phyloP scores from a whole-genome alignment of 2,888 invertebrate genomes.

The Rotaria magnacalcarata region DNA sequence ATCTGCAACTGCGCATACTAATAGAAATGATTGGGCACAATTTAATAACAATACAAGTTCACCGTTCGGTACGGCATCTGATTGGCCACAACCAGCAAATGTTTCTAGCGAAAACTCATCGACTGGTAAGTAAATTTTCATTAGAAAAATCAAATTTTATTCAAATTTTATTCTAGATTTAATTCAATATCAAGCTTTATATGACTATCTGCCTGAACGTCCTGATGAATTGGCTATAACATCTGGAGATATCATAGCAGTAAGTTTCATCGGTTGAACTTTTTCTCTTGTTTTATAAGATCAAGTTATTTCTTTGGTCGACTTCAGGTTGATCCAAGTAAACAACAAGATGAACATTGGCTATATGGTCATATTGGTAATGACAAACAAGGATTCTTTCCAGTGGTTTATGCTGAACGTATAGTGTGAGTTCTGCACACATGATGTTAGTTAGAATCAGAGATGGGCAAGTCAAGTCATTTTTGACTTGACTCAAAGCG shows the following conservation, averaged over 20 bases:
- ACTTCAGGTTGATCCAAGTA: neutral
- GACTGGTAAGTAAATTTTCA: neutral
- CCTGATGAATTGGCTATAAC: neutral
- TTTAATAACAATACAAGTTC: neutral
- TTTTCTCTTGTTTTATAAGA: too few relatives aligned
- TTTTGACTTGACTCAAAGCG: too few relatives aligned
- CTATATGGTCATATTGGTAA: neutral
- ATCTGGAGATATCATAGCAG: neutral
- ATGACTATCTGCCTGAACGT: neutral
- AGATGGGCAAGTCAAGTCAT: too few relatives aligned
- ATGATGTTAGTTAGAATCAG: too few relatives aligned
- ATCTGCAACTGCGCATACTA: neutral
- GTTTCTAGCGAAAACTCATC: neutral
- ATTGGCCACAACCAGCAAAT: neutral
- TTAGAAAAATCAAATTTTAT: neutral
- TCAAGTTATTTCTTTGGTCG: neutral
- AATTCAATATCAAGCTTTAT: neutral
- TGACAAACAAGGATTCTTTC: conserved; percentile 10
- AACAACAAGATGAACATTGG: conserved; percentile 18
- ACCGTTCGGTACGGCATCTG: neutral
- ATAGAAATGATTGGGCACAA: neutral
- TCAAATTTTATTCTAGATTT: neutral
- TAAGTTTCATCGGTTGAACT: neutral
- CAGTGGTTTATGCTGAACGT: neutral
- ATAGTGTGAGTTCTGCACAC: neutral